Base-by-base conservation (phyloP, 2,797 vertebrate species). In the Characodon lateralis region DNA sequence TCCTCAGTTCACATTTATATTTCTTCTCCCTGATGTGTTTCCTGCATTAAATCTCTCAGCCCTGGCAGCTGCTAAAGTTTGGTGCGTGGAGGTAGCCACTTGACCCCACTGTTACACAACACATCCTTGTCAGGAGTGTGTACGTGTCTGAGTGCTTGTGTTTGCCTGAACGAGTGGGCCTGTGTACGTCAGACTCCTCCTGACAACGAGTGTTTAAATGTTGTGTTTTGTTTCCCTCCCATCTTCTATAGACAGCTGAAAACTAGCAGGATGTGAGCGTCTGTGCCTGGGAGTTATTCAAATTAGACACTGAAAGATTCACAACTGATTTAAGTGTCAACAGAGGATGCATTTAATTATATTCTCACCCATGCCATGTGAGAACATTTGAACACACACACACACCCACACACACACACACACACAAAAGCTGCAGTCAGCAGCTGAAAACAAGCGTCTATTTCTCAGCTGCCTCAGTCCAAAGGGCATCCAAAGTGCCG, bases 71-170 rank as follows among this genome's bases (percentile, higher is more conserved):
- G 87, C 82, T 82, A 39, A 76, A 82, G 90, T 85, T 82, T 85
- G 88, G 93, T 91, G 88, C 85, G 88, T 83, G 93, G 91, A 88
- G 77, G 78, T 70, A 77, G 91, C 85, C 89, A 88, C 86, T 89
- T 92, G 91, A 94, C 88, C 93, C 63, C 6, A 6, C 84, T 77
- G 90, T 95, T 95, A 95, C 81, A 82, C 88, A 95, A 96, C 89
- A 83, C 83, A 84, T 87, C 84, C 81, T 87, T n/a, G 58, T 84
- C 74, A 55, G 59, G 79, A 80, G 86, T 74, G 86, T 58, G 78
- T 82, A 83, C 77, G 85, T 86, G 91, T 89, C 76, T 85, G 88
- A 80, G 14, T 55, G 77, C 80, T 71, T 79, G 79, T 85, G 88
- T 82, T 84, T 73, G 41, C 43, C 73, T 39, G 75, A 53, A 72